Percentiles rank a stretch among this genome's conserved stretches.
Evolutionary conservation across 2,797 vertebrate species (phyloP).

Genomic region (Stomatorhinus walkeri): DNA sequence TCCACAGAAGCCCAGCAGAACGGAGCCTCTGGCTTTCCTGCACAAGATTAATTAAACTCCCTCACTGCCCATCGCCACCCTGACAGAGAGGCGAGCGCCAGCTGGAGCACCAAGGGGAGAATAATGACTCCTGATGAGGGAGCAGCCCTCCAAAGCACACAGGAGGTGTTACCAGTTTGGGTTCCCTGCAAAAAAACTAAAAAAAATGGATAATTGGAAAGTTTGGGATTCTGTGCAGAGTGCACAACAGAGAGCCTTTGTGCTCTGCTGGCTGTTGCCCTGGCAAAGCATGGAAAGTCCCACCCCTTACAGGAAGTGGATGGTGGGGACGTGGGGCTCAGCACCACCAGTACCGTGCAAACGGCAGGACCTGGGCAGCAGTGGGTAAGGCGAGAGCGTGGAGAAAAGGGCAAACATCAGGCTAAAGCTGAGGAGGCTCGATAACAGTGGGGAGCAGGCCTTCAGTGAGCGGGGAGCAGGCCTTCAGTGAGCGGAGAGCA

Average conservation of each 20-base stretch:
- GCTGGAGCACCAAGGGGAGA: conserved; percentile 16
- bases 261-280: neutral
- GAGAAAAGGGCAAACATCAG: neutral
- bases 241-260: conserved; percentile 15
- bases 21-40: conserved; percentile 39
- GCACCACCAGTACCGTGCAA: neutral
- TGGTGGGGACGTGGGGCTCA: neutral
- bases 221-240: neutral
- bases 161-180: conserved; percentile 5
- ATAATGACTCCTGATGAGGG: conserved; percentile 13
- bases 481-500: neutral
- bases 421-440: neutral
- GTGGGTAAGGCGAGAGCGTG: neutral
- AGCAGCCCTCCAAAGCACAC: neutral
- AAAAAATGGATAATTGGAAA: conserved; percentile 9
- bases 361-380: neutral
- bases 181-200: conserved; percentile 7
- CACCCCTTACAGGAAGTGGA: neutral
- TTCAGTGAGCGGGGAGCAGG: neutral
- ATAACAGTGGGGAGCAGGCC: neutral
- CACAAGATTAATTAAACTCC: conserved; percentile 46
- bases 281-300: neutral
- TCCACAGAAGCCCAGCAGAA: conserved; percentile 51
- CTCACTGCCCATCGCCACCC: conserved; percentile 15
- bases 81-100: neutral